These are phyloP conservation scores for Spilogale gracilis DNA, from an alignment of 2,113 vertebrate genomes.

Conservation along the genomic window DNA sequence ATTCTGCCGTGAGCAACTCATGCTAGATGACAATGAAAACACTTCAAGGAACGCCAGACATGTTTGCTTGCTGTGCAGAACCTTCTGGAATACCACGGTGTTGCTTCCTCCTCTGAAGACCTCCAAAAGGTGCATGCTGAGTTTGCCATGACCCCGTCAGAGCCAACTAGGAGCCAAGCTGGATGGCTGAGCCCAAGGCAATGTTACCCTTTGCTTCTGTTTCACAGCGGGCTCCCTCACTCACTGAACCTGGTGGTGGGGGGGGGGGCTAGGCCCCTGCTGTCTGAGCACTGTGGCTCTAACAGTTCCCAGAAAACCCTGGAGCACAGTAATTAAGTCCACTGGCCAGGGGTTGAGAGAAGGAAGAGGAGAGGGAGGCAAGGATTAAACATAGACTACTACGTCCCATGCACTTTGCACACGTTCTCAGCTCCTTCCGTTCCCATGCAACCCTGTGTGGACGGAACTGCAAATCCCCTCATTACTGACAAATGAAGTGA, in stretches of 20 bases:
- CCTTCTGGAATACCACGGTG: neutral
- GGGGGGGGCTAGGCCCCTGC: neutral
- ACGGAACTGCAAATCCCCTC: neutral
- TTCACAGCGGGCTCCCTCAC: neutral
- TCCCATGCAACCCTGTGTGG: accelerated
- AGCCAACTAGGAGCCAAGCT: neutral
- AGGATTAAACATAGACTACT: neutral
- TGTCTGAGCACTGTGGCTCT: neutral
- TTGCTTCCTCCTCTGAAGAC: neutral
- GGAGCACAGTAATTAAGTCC: too few species aligned
- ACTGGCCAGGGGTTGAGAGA: neutral
- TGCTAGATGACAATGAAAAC: neutral
- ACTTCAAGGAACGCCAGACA: neutral
- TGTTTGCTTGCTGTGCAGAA: too few species aligned
- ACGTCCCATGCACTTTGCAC: neutral
- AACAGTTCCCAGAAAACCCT: neutral
- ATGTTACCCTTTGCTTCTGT: neutral
- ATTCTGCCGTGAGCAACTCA: neutral
- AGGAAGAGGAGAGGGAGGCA: neutral
- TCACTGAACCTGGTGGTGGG: neutral
- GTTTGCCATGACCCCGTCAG: neutral
- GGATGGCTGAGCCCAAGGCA: neutral
- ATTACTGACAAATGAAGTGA: neutral
- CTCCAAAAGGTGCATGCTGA: neutral
- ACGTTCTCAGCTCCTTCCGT: neutral